A percentile compares a stretch with the other conserved stretches of the same genome.
Evolutionary conservation across 1,140 invertebrate genomes (phyloP).

Genomic region (Drosophila kurseongensis): DNA sequence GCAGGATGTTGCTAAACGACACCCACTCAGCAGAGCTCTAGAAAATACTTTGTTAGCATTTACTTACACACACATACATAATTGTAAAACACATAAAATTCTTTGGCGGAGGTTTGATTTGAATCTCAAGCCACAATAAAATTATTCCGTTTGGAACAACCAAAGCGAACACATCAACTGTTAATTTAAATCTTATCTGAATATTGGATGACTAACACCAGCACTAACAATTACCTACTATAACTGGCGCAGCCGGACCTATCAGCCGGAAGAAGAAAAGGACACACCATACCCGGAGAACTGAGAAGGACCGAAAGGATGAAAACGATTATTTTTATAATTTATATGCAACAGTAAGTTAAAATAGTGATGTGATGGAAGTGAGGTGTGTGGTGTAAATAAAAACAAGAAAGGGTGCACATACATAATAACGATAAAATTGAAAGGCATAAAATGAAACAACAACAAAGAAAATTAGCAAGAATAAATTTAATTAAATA

Average conservation of each 20-base stretch:
- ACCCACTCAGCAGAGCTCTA: too few species aligned
- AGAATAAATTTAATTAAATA: slow-evolving; percentile 3
- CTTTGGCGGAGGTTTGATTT: too few species aligned
- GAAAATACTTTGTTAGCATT: too few species aligned
- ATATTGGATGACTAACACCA: background rate
- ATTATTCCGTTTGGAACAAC: background rate
- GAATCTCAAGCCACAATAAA: too few species aligned
- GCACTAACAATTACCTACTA: background rate
- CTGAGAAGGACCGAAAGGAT: background rate
- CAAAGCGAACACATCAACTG: background rate
- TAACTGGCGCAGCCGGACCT: slow-evolving; percentile 5
- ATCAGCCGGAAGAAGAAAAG: background rate
- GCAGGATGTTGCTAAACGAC: background rate
- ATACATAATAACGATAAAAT: background rate
- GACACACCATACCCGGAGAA: background rate
- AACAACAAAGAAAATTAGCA: background rate
- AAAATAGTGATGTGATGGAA: too few species aligned
- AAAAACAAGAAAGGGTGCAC: slow-evolving; percentile 1
- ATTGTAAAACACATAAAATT: too few species aligned
- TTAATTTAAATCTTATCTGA: background rate
- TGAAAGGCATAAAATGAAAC: background rate
- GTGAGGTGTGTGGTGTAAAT: background rate
- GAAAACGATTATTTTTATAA: slow-evolving; percentile 4
- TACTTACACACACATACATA: too few species aligned
- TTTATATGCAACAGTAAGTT: background rate